Percentiles rank a stretch among this genome's conserved stretches.
Evolutionary conservation across 2,113 vertebrate species (phyloP).

Genomic region (Machaerirhynchus nigripectus): DNA sequence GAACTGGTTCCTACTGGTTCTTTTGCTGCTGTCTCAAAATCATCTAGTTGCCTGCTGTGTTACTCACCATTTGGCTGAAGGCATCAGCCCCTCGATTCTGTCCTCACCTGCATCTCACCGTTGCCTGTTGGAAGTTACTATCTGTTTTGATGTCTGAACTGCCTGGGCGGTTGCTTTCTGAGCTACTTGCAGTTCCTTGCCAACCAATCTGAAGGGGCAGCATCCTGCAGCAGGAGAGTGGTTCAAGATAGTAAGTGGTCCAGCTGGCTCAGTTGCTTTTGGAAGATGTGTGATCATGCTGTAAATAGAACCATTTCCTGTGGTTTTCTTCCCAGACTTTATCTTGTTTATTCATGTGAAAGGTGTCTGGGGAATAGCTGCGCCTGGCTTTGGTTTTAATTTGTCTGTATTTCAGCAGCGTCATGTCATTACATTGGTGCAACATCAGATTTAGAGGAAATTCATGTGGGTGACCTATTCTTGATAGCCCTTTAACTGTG

Average conservation of each 20-base stretch:
- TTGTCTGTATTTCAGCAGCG: not conserved
- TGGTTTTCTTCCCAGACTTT: slow-evolving; percentile 16
- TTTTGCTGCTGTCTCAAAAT: not conserved
- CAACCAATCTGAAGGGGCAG: slow-evolving; percentile 55
- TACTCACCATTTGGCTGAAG: not conserved
- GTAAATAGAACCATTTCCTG: slow-evolving; percentile 60
- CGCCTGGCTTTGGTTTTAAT: not conserved
- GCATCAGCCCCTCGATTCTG: not conserved
- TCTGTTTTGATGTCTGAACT: not conserved
- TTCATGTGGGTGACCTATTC: slow-evolving; percentile 17
- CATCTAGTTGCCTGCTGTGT: not conserved
- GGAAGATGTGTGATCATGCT: slow-evolving; percentile 57
- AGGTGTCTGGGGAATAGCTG: slow-evolving; percentile 38
- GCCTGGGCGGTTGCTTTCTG: slow-evolving; percentile 45
- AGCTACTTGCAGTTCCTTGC: slow-evolving; percentile 28
- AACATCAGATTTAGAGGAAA: slow-evolving; percentile 15
- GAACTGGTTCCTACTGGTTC: not conserved
- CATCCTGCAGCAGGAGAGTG: slow-evolving; percentile 54
- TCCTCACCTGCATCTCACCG: not conserved
- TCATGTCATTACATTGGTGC: slow-evolving; percentile 23
- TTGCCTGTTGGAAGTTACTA: not conserved
- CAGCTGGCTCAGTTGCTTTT: slow-evolving; percentile 62
- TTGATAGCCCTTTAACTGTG: slow-evolving; percentile 20
- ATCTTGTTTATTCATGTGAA: slow-evolving; percentile 58
- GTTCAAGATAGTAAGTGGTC: slow-evolving; percentile 60